phyloP scores from a whole-genome alignment of 2,797 vertebrate genomes.

The Numenius phaeopus region DNA sequence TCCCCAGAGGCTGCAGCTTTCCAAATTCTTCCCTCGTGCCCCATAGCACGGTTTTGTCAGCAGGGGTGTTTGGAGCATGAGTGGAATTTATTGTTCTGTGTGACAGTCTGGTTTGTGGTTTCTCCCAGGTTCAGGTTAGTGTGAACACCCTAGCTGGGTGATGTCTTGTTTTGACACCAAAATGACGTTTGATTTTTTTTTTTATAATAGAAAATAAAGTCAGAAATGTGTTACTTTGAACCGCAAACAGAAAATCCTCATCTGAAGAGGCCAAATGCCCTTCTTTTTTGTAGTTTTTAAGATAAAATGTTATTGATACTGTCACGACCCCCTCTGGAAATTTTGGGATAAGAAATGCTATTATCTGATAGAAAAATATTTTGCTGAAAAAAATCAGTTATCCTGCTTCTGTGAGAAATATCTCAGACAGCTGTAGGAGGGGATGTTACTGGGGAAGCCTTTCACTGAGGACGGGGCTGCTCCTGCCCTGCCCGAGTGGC shows the following conservation, averaged over 20 bases:
- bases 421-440: neutral
- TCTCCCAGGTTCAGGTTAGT: neutral
- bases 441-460: neutral
- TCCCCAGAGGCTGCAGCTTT: neutral
- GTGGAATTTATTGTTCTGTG: neutral
- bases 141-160: neutral
- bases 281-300: neutral
- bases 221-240: neutral
- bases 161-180: neutral
- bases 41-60: fast-evolving
- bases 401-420: neutral
- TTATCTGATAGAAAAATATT: neutral
- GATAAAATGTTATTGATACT: neutral
- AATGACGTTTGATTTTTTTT: neutral
- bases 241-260: neutral
- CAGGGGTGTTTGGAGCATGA: neutral
- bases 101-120: neutral
- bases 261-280: neutral
- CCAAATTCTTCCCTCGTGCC: neutral
- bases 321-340: neutral
- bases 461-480: neutral
- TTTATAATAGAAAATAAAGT: neutral
- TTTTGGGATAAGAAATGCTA: neutral
- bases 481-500: neutral
- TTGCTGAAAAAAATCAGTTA: neutral